Base-by-base conservation (phyloP, 1,140 invertebrate species). In the Asbolus verrucosus region DNA sequence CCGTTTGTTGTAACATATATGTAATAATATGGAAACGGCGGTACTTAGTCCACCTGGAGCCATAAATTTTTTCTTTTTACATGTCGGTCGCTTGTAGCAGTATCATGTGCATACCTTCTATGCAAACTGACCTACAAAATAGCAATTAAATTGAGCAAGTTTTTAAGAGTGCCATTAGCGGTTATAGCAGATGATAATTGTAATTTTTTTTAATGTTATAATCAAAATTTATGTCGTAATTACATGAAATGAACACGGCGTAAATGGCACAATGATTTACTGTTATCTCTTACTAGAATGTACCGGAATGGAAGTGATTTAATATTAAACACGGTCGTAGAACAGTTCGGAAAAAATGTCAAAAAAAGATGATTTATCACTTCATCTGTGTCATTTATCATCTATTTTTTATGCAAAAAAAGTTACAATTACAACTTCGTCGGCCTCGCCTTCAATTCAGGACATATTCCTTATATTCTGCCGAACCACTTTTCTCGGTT, bases 101-200 rank as follows among this genome's bases (percentile, higher is more conserved):
- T 54, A 24, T 2, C 13, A 27, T 27, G 46, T 19, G 11, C n/a
- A n/a, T n/a, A n/a, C n/a, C n/a, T n/a, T n/a, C 11, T 46, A 19
- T 50, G 21, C 18, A 27, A 6, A 54, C 46, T 54, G 46, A 54
- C 46, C 46, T 54, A 54, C 46, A 54, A 54, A 54, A 54, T 54
- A 13, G 46, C 46, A 54, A 54, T 54, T 54, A 54, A 54, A 54
- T 54, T 54, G 46, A 54, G 46, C 46, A 54, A 54, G 46, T 54
- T 54, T 43, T 54, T 27, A 54, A 27, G 19, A 54, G 21, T 14
- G 6, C 9, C 21, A 27, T 54, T 54, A 54, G 21, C 46, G 46
- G 46, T 54, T 30, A 27, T n/a, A 14, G 46, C 27, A 54, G 27
- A 27, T 54, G 41, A n/a, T n/a, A n/a, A 30, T 30, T 30, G 27